Conservation (phyloP, 2,888 invertebrate genomes). For the Morinoia aosen region DNA sequence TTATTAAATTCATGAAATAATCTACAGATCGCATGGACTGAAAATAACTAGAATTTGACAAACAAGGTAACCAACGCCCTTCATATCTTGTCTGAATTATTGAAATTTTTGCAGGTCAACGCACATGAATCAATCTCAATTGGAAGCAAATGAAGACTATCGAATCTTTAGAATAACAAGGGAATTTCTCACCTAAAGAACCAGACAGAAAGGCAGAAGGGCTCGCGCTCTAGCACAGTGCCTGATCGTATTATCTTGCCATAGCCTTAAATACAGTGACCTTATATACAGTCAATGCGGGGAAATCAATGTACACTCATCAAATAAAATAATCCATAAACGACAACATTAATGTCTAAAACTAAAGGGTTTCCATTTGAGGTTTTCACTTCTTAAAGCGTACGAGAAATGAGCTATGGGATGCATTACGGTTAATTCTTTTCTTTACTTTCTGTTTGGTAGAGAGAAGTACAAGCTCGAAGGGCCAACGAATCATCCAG, state of each 20-base stretch:
- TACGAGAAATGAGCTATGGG: neutral
- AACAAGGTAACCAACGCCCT: neutral
- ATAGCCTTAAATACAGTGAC: constrained; percentile 28
- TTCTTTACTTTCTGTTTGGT: neutral
- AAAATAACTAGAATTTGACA: neutral
- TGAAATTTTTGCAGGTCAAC: neutral
- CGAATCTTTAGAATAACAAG: neutral
- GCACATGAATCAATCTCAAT: neutral
- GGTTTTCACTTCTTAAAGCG: neutral
- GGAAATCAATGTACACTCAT: constrained; percentile 36
- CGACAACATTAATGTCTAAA: constrained; percentile 39
- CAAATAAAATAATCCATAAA: constrained; percentile 48
- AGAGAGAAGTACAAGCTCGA: neutral
- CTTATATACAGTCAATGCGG: constrained; percentile 24
- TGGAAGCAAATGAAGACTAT: neutral
- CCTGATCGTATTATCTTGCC: constrained; percentile 14
- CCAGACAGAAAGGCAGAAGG: neutral
- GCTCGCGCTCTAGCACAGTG: constrained; percentile 32
- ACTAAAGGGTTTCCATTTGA: constrained; percentile 33
- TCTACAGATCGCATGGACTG: neutral
- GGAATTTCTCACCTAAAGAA: neutral
- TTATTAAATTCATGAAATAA: neutral
- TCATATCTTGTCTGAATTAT: neutral
- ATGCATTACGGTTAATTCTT: neutral
- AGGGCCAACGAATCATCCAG: neutral